phyloP scores from a whole-genome alignment of 2,888 invertebrate genomes.

The Drosophila buzzatii region DNA sequence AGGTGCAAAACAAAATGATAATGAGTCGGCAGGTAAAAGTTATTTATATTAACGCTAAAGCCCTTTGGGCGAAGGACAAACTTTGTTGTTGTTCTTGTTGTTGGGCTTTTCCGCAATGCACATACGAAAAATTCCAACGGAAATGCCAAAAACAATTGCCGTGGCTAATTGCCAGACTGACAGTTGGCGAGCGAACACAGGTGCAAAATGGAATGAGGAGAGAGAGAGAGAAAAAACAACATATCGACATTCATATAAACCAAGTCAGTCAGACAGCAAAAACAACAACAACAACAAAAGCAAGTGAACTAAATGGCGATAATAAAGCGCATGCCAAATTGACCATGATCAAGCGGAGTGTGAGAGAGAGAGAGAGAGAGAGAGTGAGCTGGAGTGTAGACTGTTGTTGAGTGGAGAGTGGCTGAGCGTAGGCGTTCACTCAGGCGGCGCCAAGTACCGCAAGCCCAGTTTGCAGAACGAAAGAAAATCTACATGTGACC shows the following conservation, averaged over 20 bases:
- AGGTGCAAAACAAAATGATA: conserved; percentile 49
- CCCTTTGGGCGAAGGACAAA: conserved; percentile 57
- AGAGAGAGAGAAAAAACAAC: not conserved
- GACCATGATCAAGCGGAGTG: conserved; percentile 48
- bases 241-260: conserved; percentile 42
- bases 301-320: conserved; percentile 28
- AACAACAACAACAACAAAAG: conserved; percentile 9
- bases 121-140: conserved; percentile 62
- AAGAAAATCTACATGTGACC: conserved; percentile 55
- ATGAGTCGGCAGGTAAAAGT: conserved; percentile 48
- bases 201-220: conserved; percentile 60
- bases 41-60: conserved; percentile 33
- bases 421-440: conserved; percentile 50
- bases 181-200: conserved; percentile 34
- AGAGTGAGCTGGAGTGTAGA: not conserved
- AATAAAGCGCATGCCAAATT: conserved; percentile 52
- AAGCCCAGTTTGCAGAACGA: conserved; percentile 49
- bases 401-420: not conserved
- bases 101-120: conserved; percentile 43
- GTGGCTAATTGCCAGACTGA: conserved; percentile 65
- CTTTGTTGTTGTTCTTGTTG: conserved; percentile 32
- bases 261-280: conserved; percentile 27
- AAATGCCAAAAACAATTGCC: conserved; percentile 68
- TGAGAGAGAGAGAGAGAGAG: conserved; percentile 7
- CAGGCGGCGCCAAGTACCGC: conserved; percentile 63